Evolutionary conservation across 1,140 invertebrate species (phyloP).

Genomic region (Macrocentrus cingulum): DNA sequence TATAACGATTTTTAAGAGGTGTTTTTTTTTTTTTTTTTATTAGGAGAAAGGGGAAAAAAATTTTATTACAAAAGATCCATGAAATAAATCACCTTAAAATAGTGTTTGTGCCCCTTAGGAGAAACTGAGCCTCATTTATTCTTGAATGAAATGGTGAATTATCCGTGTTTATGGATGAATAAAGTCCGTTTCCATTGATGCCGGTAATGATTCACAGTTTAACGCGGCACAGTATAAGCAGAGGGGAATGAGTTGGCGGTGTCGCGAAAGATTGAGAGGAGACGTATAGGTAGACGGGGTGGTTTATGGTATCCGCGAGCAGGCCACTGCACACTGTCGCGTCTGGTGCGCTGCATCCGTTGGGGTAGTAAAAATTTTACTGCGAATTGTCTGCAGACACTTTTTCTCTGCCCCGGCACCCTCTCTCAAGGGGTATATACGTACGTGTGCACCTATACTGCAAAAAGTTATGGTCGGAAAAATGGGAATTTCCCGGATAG

Average conservation of each 20-base stretch:
- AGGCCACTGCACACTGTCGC: slow-evolving; percentile 47
- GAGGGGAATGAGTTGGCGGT: slow-evolving; percentile 13
- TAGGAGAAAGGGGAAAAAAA: no score
- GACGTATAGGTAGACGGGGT: slow-evolving; percentile 46
- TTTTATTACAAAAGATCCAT: no score
- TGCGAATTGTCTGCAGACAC: slow-evolving; percentile 59
- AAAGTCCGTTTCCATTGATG: neutral
- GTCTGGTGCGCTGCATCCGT: slow-evolving; percentile 43
- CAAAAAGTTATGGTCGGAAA: slow-evolving; percentile 40
- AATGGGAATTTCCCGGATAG: slow-evolving; percentile 33
- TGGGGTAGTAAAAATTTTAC: slow-evolving; percentile 59
- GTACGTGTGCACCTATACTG: no score
- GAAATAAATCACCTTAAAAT: neutral
- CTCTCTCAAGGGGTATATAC: slow-evolving; percentile 17
- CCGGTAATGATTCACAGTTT: slow-evolving; percentile 22
- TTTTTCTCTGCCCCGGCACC: slow-evolving; percentile 28
- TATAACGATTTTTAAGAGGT: neutral
- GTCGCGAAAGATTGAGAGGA: slow-evolving; percentile 18
- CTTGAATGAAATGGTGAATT: no score
- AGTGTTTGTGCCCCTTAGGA: neutral
- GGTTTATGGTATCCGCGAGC: slow-evolving; percentile 55
- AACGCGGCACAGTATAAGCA: no score
- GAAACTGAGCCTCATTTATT: no score
- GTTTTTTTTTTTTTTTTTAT: neutral
- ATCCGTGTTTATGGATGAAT: no score